Evolutionary conservation across 2,888 invertebrate species (phyloP).

Genomic region (Leucophenga maculata): DNA sequence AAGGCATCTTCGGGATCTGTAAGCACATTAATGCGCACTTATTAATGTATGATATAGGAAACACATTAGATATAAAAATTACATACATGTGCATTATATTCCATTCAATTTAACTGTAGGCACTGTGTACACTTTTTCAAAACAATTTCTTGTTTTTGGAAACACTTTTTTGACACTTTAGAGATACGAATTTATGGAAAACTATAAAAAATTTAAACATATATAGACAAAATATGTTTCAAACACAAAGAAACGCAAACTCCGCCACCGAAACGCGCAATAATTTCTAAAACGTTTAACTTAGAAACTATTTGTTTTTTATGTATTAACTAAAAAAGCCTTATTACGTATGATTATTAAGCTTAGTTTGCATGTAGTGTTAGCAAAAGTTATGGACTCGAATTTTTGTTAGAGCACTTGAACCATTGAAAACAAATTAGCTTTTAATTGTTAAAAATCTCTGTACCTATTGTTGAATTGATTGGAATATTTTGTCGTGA

Average conservation of each 20-base stretch:
- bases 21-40: not conserved
- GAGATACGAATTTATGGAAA: not conserved
- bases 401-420: too few relatives aligned
- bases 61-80: not conserved
- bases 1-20: constrained; percentile 31
- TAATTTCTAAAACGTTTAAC: too few relatives aligned
- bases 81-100: constrained; percentile 48
- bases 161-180: not conserved
- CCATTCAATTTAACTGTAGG: constrained; percentile 65
- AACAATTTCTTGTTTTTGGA: constrained; percentile 43
- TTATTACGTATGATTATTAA: too few relatives aligned
- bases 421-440: too few relatives aligned
- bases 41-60: not conserved
- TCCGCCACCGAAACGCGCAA: too few relatives aligned
- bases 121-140: constrained; percentile 37
- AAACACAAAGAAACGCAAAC: not conserved
- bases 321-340: too few relatives aligned
- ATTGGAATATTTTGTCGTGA: constrained; percentile 72
- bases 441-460: not conserved
- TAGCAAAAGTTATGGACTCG: too few relatives aligned
- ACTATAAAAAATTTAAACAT: too few relatives aligned
- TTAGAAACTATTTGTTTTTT: too few relatives aligned
- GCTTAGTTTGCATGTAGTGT: too few relatives aligned
- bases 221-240: not conserved
- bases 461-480: constrained; percentile 72